A percentile compares a stretch with the other conserved stretches of the same genome.
These are phyloP conservation scores for Scolopax mira DNA, from an alignment of 2,113 vertebrate genomes.

Conservation along the genomic window DNA sequence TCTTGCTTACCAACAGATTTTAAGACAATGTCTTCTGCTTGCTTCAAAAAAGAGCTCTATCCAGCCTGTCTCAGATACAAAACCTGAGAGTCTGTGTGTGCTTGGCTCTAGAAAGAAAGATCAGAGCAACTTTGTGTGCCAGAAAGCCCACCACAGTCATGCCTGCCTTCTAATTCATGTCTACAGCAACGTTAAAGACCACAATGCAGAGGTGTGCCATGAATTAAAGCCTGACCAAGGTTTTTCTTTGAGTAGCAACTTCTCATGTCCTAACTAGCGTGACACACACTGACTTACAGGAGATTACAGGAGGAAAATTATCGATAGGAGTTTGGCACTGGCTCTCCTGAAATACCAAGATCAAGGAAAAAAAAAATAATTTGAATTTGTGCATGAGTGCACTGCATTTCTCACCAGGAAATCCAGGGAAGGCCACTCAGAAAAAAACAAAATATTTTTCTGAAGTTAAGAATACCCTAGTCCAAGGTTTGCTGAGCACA, in stretches of 20 bases:
- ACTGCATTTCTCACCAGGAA: not conserved
- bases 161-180: slow-evolving; percentile 46
- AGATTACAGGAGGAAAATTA: slow-evolving; percentile 32
- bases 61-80: not conserved
- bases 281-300: not conserved
- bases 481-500: not conserved
- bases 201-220: slow-evolving; percentile 22
- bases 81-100: not conserved
- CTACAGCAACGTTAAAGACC: slow-evolving; percentile 57
- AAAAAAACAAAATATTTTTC: not conserved
- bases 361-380: not conserved
- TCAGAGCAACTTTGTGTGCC: not conserved
- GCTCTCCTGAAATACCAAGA: not conserved
- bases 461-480: not conserved
- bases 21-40: not conserved
- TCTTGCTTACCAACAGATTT: slow-evolving; percentile 12
- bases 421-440: not conserved
- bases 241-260: slow-evolving; percentile 47
- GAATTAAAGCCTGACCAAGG: slow-evolving; percentile 42
- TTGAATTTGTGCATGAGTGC: not conserved
- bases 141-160: slow-evolving; percentile 5
- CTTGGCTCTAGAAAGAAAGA: not conserved
- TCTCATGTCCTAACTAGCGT: slow-evolving; percentile 33
- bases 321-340: not conserved
- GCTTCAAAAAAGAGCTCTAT: slow-evolving; percentile 15